Percentiles rank a stretch among this genome's conserved stretches.
Evolutionary conservation across 2,113 vertebrate species (phyloP).

Genomic region (Oncorhynchus keta): DNA sequence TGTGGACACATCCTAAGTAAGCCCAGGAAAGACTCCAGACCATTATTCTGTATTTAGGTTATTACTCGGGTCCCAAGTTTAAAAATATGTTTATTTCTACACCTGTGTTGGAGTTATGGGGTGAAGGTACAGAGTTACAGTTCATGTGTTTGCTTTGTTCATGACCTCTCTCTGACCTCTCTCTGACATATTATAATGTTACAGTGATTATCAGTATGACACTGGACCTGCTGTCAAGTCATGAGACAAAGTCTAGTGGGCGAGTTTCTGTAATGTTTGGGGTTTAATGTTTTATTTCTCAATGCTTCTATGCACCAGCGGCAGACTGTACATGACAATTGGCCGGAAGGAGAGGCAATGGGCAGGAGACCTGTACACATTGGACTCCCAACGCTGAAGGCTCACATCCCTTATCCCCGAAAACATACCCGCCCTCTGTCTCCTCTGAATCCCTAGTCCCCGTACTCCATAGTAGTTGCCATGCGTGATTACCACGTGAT

Average conservation of each 20-base stretch:
- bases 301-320: background rate
- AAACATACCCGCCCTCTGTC: too few relatives aligned
- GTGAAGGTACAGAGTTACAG: slow-evolving; percentile 18
- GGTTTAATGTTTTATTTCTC: slow-evolving; percentile 39
- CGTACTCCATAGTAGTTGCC: too few relatives aligned
- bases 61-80: too few relatives aligned
- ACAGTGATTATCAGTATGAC: slow-evolving; percentile 5
- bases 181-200: background rate
- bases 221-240: slow-evolving; percentile 33
- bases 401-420: too few relatives aligned
- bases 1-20: background rate
- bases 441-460: too few relatives aligned
- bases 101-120: background rate
- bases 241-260: slow-evolving; percentile 41
- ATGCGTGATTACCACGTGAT: too few relatives aligned
- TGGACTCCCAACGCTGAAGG: too few relatives aligned
- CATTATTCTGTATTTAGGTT: background rate
- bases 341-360: background rate
- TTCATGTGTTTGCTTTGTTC: background rate
- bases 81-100: too few relatives aligned
- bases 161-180: background rate
- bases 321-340: background rate
- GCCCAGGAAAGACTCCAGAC: background rate
- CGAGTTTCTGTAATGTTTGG: slow-evolving; percentile 43
- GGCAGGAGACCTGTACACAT: background rate